These are phyloP conservation scores for Sweltsa coloradensis DNA, from an alignment of 1,140 invertebrate species.

Conservation along the genomic window DNA sequence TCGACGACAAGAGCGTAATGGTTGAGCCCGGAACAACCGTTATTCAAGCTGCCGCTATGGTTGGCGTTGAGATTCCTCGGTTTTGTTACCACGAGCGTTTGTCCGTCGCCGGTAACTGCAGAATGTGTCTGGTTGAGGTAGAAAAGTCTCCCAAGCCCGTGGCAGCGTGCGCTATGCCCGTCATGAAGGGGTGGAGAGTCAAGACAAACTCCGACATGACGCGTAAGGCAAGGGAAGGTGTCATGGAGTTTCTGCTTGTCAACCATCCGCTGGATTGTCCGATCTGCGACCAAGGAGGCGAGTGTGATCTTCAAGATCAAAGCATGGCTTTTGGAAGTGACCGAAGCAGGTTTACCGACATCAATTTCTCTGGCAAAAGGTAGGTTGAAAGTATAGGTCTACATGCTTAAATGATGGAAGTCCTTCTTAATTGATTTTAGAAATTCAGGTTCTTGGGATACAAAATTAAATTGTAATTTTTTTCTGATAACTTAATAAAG, in stretches of 20 bases:
- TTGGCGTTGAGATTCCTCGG: slow-evolving; percentile 94
- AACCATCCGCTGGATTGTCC: slow-evolving; percentile 99
- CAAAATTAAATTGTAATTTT: no score
- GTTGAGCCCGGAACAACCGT: slow-evolving; percentile 96
- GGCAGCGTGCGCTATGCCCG: slow-evolving; percentile 99
- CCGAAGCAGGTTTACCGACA: slow-evolving; percentile 86
- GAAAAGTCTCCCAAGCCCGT: slow-evolving; percentile 92
- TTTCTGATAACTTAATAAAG: no score
- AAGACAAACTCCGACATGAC: slow-evolving; percentile 97
- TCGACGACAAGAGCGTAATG: slow-evolving; percentile 90
- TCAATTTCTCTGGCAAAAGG: slow-evolving; percentile 86
- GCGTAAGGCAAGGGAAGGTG: slow-evolving; percentile 87
- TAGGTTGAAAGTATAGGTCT: no score
- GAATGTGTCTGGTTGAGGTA: slow-evolving; percentile 99
- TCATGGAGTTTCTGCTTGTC: slow-evolving; percentile 98
- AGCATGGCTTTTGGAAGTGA: slow-evolving; percentile 99
- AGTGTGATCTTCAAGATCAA: slow-evolving; percentile 97
- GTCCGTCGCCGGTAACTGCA: slow-evolving; percentile 94
- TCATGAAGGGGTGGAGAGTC: slow-evolving; percentile 96
- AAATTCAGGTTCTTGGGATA: no score
- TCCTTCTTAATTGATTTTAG: no score
- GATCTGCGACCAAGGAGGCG: slow-evolving; percentile 99
- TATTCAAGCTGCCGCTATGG: slow-evolving; percentile 89
- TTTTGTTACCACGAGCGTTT: slow-evolving; percentile 99
- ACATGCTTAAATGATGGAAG: no score